These are phyloP conservation scores for Astreopora myriophthalma DNA, from an alignment of 64 coral and sea anemone genomes.

Conservation along the genomic window DNA sequence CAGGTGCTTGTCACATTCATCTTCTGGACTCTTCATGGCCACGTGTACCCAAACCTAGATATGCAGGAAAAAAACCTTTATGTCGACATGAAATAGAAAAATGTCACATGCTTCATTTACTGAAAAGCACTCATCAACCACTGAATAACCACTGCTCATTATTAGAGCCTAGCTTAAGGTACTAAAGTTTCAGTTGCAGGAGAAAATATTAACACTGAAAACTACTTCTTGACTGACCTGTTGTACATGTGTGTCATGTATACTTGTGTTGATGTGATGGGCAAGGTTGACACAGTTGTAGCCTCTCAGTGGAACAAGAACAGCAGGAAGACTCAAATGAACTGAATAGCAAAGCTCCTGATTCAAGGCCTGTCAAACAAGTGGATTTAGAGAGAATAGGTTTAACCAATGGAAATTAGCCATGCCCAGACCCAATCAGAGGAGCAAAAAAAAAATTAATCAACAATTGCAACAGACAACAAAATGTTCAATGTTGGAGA, in stretches of 20 bases:
- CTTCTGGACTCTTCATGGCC: constrained; percentile 78
- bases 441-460: too few relatives aligned
- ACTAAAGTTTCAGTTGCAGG: too few relatives aligned
- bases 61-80: background rate
- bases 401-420: background rate
- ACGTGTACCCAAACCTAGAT: constrained; percentile 87
- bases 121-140: too few relatives aligned
- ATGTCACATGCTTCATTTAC: too few relatives aligned
- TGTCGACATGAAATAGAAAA: too few relatives aligned
- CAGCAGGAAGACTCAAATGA: constrained; percentile 92
- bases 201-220: too few relatives aligned
- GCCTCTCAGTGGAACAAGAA: constrained; percentile 77
- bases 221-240: constrained; percentile 62
- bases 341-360: constrained; percentile 91
- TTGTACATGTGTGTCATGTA: constrained; percentile 83
- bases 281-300: constrained; percentile 88
- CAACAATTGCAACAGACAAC: too few relatives aligned
- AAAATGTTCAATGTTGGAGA: too few relatives aligned
- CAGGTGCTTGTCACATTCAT: constrained; percentile 68
- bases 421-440: too few relatives aligned
- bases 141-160: too few relatives aligned
- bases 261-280: constrained; percentile 77
- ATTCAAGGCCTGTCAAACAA: constrained; percentile 68
- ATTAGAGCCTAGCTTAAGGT: too few relatives aligned
- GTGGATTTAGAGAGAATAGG: background rate